Conservation (phyloP, 2,888 invertebrate genomes). For the Corythucha ciliata region DNA sequence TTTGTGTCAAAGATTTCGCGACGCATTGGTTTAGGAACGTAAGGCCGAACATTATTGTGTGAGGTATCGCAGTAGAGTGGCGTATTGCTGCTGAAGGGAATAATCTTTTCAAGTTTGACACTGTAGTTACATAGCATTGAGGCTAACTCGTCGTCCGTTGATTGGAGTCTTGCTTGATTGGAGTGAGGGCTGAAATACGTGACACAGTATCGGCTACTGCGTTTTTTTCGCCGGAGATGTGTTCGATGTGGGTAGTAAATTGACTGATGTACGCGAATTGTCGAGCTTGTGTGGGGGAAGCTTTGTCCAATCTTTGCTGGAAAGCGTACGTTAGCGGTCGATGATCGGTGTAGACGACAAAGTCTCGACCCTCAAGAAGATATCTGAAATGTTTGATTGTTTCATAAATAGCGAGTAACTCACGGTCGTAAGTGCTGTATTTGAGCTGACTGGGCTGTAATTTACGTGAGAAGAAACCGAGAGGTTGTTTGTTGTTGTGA, state of each 20-base stretch:
- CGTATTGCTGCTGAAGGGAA: background rate
- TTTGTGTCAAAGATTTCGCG: constrained; percentile 25
- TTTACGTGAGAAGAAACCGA: constrained; percentile 28
- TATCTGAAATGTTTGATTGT: constrained; percentile 18
- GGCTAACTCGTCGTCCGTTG: background rate
- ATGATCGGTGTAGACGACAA: constrained; percentile 24
- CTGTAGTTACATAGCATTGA: no score
- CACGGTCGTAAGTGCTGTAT: constrained; percentile 19
- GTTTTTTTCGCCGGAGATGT: constrained; percentile 17
- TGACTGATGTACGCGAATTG: constrained; percentile 13
- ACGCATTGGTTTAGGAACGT: no score
- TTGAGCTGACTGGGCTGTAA: constrained; percentile 6
- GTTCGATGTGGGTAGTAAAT: constrained; percentile 15
- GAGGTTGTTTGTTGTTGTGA: no score
- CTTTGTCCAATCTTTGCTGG: background rate
- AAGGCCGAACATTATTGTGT: constrained; percentile 29
- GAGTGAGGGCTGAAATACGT: no score
- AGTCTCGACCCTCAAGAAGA: constrained; percentile 22
- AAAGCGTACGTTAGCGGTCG: constrained; percentile 22
- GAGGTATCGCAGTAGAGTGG: constrained; percentile 30
- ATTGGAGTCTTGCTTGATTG: no score
- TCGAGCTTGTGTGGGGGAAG: background rate
- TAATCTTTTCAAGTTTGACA: background rate
- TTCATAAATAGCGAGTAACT: constrained; percentile 20
- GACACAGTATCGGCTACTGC: constrained; percentile 23